Conservation (phyloP, 2,888 invertebrate species). For the Celastrina argiolus region DNA sequence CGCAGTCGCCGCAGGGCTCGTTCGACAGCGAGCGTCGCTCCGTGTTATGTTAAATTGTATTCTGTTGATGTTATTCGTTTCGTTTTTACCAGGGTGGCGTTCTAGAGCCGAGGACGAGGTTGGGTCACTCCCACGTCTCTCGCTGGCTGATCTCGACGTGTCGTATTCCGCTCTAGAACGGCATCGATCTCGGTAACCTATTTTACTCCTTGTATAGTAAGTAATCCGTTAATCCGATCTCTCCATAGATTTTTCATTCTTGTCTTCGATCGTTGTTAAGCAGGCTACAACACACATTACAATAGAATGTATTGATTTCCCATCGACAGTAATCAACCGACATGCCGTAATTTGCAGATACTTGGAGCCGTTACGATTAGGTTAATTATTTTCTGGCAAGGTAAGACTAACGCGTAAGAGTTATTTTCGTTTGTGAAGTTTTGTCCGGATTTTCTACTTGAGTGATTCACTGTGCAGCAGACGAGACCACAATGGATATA, state of each 20-base stretch:
- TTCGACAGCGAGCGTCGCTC: constrained; percentile 68
- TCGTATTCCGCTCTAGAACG: constrained; percentile 55
- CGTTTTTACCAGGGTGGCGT: constrained; percentile 53
- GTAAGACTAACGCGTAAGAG: constrained; percentile 45
- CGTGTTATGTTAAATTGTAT: constrained; percentile 70
- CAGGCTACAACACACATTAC: constrained; percentile 76
- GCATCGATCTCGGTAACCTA: constrained; percentile 43
- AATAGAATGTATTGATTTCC: constrained; percentile 75
- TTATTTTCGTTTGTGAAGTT: constrained; percentile 42
- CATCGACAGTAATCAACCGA: constrained; percentile 70
- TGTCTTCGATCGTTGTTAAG: constrained; percentile 54
- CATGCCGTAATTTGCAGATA: constrained; percentile 74
- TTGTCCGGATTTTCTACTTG: constrained; percentile 70
- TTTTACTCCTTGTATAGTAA: constrained; percentile 69
- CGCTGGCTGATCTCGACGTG: neutral
- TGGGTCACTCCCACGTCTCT: constrained; percentile 24
- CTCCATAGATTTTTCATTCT: constrained; percentile 68
- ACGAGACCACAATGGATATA: constrained; percentile 75
- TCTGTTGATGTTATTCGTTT: constrained; percentile 73
- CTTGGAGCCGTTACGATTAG: constrained; percentile 69
- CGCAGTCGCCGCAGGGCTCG: constrained; percentile 75
- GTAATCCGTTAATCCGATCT: constrained; percentile 74
- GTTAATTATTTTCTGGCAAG: constrained; percentile 59
- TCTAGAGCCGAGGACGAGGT: constrained; percentile 55
- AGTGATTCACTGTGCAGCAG: constrained; percentile 61